A percentile compares a stretch with the other conserved stretches of the same genome.
phyloP scores from a whole-genome alignment of 2,113 vertebrate genomes.

The Silurus glanis region DNA sequence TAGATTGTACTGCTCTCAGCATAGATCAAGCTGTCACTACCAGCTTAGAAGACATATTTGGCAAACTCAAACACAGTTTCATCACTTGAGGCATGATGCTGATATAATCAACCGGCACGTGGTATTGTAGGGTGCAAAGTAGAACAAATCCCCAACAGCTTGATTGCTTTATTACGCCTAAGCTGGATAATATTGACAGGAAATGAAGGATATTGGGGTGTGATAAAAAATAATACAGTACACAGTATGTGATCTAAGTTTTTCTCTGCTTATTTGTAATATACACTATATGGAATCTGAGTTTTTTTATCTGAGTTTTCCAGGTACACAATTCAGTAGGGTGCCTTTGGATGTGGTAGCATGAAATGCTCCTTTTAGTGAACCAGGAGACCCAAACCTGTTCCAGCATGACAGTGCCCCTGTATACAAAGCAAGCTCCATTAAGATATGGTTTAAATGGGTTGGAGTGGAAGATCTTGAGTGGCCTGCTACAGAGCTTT shows the following conservation, averaged over 20 bases:
- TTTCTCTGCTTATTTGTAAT: background rate
- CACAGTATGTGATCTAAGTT: background rate
- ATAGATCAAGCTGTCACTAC: background rate
- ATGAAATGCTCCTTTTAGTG: too few species aligned
- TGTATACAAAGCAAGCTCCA: too few species aligned
- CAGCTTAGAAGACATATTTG: constrained; percentile 19
- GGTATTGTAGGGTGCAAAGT: background rate
- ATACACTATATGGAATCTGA: background rate
- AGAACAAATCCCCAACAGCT: background rate
- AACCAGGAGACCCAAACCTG: too few species aligned
- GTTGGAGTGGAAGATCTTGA: too few species aligned
- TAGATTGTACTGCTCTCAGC: background rate
- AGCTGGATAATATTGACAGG: background rate
- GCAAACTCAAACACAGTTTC: background rate
- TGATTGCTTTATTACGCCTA: background rate
- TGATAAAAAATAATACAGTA: background rate
- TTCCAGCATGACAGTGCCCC: too few species aligned
- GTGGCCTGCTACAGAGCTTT: too few species aligned
- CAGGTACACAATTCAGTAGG: too few species aligned
- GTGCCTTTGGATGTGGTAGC: too few species aligned
- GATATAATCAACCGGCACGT: background rate
- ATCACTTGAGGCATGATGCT: background rate
- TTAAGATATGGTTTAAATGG: too few species aligned
- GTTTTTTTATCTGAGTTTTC: too few species aligned
- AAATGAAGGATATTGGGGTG: background rate